Conservation (phyloP, 2,888 invertebrate species). For the Mantis religiosa region DNA sequence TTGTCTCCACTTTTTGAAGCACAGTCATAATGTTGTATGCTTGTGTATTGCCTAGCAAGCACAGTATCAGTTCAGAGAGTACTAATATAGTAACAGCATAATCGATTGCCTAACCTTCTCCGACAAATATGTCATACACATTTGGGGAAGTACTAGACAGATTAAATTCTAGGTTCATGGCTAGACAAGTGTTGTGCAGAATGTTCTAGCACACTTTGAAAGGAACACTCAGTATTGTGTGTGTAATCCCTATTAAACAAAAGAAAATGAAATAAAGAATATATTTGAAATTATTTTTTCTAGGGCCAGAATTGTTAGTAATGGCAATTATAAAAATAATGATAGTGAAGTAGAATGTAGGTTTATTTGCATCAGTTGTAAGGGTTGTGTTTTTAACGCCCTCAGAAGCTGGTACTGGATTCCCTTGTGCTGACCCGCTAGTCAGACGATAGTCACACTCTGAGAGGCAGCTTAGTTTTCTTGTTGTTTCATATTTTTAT, state of each 20-base stretch:
- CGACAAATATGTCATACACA: too few species aligned
- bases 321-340: background rate
- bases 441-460: background rate
- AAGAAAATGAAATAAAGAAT: background rate
- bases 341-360: background rate
- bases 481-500: background rate
- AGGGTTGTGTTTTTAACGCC: background rate
- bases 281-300: background rate
- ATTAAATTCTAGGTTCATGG: too few species aligned
- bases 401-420: background rate
- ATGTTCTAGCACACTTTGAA: too few species aligned
- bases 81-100: too few species aligned
- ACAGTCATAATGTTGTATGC: too few species aligned
- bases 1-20: too few species aligned
- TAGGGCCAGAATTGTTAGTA: background rate
- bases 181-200: too few species aligned
- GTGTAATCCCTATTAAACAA: background rate
- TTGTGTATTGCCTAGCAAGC: too few species aligned
- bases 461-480: background rate
- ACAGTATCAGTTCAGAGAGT: too few species aligned
- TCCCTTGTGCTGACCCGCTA: background rate
- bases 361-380: background rate
- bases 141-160: too few species aligned
- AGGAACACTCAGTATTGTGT: too few species aligned
- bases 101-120: too few species aligned